Base-by-base conservation (phyloP, 23 tunicate genomes). In the Ascidia mentula region DNA sequence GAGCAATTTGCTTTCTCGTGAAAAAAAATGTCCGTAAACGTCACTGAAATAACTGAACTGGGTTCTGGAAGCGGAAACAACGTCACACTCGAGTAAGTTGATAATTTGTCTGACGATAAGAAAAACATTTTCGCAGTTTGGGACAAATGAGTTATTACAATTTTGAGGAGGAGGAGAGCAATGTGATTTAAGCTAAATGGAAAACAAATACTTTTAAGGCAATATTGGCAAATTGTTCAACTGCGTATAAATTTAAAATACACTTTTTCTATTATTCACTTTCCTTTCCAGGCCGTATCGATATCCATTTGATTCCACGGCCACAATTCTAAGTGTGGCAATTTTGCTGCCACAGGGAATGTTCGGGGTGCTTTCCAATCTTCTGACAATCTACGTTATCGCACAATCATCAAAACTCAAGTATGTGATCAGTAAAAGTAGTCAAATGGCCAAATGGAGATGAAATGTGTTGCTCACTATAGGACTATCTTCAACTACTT, bases 401-500 rank as follows among this genome's bases (percentile, higher is more conserved):
- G 4, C 24, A 1, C 65, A 9, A 53, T 3, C 65, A 3, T 28
- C 65, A 9, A 53, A 53, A 53, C 65, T 53, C 7, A 53, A 28
- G 65, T 53, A 28, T 3, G n/a, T n/a, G n/a, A n/a, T n/a, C n/a
- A n/a, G n/a, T n/a, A n/a, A n/a, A n/a, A n/a, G n/a, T n/a, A n/a
- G n/a, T n/a, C n/a, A n/a, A n/a, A n/a, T n/a, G n/a, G n/a, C n/a
- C n/a, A n/a, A n/a, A n/a, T n/a, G n/a, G n/a, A n/a, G n/a, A n/a
- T n/a, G n/a, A n/a, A 15, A 42, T 12, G 15, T 15, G 15, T 71
- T 71, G n/a, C 32, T 36, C n/a, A 3, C 2, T n/a, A 18, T 26
- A 74, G 78, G 39, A 6, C 78, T 6, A 74, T 74, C 45, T 74
- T 74, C 46, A 74, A 74, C 78, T 74, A 37, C 13, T 36, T 74